phyloP scores from a whole-genome alignment of 2,113 vertebrate genomes.

The Elaphurus davidianus region DNA sequence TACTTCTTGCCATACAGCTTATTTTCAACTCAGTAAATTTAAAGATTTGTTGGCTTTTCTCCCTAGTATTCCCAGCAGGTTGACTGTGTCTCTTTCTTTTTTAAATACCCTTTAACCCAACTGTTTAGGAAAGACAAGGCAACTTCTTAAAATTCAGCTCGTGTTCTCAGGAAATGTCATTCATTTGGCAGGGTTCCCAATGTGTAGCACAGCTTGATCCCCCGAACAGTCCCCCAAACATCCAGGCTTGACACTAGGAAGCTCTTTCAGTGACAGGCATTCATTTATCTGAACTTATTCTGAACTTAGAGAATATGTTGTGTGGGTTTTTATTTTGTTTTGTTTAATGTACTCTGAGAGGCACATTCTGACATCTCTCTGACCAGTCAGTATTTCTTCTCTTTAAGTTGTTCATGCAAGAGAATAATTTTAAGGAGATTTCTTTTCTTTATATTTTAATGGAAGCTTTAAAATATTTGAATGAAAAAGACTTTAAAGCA shows the following conservation, averaged over 20 bases:
- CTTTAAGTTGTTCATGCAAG: neutral
- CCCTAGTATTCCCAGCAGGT: neutral
- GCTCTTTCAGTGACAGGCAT: slow-evolving; percentile 78
- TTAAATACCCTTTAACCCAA: slow-evolving; percentile 60
- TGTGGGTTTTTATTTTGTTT: neutral
- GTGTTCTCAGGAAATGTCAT: slow-evolving; percentile 80
- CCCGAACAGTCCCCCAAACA: slow-evolving; percentile 58
- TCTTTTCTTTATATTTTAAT: neutral
- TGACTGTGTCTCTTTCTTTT: slow-evolving; percentile 32
- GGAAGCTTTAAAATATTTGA: neutral
- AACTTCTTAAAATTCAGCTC: slow-evolving; percentile 81
- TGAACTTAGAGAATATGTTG: slow-evolving; percentile 58
- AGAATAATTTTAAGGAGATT: neutral
- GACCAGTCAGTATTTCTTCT: neutral
- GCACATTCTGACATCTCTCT: neutral
- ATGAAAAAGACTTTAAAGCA: neutral
- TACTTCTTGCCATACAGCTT: neutral
- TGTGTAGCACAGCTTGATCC: slow-evolving; percentile 77
- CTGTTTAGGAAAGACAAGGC: slow-evolving; percentile 78
- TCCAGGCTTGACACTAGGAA: slow-evolving; percentile 73
- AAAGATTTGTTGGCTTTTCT: neutral
- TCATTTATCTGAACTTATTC: slow-evolving; percentile 77
- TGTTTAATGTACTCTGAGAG: neutral
- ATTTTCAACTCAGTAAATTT: neutral
- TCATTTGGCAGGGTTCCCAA: slow-evolving; percentile 80